These are phyloP conservation scores for Crematogaster levior DNA, from an alignment of 2,888 invertebrate genomes.

Conservation along the genomic window DNA sequence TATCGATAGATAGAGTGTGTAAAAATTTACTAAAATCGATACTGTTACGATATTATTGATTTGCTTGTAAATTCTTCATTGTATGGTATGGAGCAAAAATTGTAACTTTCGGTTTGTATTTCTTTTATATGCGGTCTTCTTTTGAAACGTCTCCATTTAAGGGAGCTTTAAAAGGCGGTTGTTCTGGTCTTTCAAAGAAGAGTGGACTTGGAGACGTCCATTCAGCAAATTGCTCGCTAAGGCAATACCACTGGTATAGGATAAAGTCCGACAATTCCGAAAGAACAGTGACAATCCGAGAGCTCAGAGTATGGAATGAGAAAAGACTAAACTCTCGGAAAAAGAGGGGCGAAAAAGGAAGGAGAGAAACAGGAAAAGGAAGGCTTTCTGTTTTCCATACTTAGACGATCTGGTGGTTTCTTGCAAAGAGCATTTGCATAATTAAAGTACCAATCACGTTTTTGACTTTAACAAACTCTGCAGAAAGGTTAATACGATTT, in stretches of 20 bases:
- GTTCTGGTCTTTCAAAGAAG: conserved; percentile 41
- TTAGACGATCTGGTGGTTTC: conserved; percentile 15
- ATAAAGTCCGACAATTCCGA: conserved; percentile 35
- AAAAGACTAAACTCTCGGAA: background rate
- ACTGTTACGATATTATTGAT: background rate
- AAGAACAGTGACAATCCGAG: conserved; percentile 39
- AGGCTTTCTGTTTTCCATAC: conserved; percentile 43
- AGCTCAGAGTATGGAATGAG: background rate
- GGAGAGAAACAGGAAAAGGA: conserved; percentile 4
- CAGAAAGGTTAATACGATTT: conserved; percentile 1
- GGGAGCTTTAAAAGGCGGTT: conserved; percentile 38
- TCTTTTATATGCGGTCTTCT: conserved; percentile 13
- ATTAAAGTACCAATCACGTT: conserved; percentile 19
- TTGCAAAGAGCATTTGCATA: conserved; percentile 10
- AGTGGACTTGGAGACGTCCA: conserved; percentile 42
- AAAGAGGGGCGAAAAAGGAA: background rate
- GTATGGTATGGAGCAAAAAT: background rate
- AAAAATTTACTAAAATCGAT: background rate
- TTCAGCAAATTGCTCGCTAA: conserved; percentile 43
- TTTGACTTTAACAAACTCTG: background rate
- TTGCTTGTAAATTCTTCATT: background rate
- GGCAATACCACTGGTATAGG: background rate
- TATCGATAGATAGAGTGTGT: background rate
- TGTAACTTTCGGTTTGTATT: conserved; percentile 19
- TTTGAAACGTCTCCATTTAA: conserved; percentile 28